Base-by-base conservation (phyloP, 1,140 invertebrate species). In the Apocrypta bakeri region DNA sequence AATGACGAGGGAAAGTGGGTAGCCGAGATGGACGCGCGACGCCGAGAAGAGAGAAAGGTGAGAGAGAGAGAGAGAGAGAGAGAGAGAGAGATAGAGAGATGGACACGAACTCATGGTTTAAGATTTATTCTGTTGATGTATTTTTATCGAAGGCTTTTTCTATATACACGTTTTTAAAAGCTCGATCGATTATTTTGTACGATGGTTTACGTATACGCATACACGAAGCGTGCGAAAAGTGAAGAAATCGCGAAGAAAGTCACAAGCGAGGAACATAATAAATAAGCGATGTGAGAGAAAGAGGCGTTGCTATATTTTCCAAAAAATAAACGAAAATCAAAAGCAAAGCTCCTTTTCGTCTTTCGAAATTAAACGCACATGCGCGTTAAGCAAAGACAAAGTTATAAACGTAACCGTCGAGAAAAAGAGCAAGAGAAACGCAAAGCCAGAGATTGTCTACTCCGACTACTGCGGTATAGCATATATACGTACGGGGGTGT, bases 401-500 rank as follows among this genome's bases (percentile, higher is more conserved):
- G 40, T 37, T 72, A n/a, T n/a, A 72, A 84, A 66, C 37, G 71
- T 74, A 78, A 76, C 72, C 61, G 76, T 48, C 25, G 37, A 48
- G 73, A 73, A 37, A 2, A 27, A 27, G 76, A 83, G 81, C 64
- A 66, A 79, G 82, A 48, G 42, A 33, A 33, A 81, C 84, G 85
- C 79, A 85, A 74, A 84, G 77, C 48, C 17, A 17, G 21, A 56
- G 21, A 56, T 56, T 56, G 48, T 56, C 48, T 12, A 6, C 63
- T 66, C 61, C 6, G 61, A 11, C 63, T 29, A 66, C 24, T 66
- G 21, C 56, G 4, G 56, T 63, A 6, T 6, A 2, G 24, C 63
- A 17, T 68, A 24, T 63, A 63, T n/a, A 63, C 79, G 76, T 64
- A 85, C 72, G 85, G 77, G 78, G 82, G 84, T 85, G 86, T 84